These are phyloP conservation scores for Scelioninae gen. 1 DNA, from an alignment of 2,888 invertebrate genomes.

Conservation along the genomic window DNA sequence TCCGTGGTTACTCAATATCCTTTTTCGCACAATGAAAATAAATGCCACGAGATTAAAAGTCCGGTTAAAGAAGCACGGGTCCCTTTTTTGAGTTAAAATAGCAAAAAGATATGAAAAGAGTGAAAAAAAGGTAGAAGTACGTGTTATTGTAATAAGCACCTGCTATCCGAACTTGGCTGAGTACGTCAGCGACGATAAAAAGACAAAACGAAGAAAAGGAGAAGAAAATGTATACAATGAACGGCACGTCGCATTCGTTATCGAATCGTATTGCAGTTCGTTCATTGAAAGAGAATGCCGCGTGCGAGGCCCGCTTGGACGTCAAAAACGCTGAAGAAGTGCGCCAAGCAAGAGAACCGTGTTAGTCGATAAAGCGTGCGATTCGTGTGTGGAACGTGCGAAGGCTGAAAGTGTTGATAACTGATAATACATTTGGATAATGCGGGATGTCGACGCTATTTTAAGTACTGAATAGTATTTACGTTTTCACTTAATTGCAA, in stretches of 20 bases:
- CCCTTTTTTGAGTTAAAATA: constrained; percentile 3
- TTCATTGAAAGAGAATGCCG: constrained; percentile 59
- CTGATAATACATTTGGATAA: constrained; percentile 33
- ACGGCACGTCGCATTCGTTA: constrained; percentile 51
- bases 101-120: not conserved
- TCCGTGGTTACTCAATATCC: not conserved
- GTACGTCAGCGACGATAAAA: constrained; percentile 47
- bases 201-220: constrained; percentile 31
- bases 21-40: not conserved
- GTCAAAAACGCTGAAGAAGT: constrained; percentile 50
- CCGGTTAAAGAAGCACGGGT: not conserved
- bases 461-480: constrained; percentile 19
- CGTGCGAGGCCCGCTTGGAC: constrained; percentile 46
- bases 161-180: constrained; percentile 24
- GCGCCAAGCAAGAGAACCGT: constrained; percentile 70
- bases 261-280: constrained; percentile 48
- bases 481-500: too few species aligned
- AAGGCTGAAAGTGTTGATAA: constrained; percentile 52
- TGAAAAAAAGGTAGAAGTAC: not conserved
- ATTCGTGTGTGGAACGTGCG: constrained; percentile 58
- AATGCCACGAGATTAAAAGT: constrained; percentile 10
- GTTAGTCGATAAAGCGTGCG: constrained; percentile 73
- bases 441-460: constrained; percentile 6
- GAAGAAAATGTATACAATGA: constrained; percentile 42
- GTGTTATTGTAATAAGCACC: constrained; percentile 54